phyloP scores from a whole-genome alignment of 2,113 vertebrate genomes.

The Etheostoma cragini region DNA sequence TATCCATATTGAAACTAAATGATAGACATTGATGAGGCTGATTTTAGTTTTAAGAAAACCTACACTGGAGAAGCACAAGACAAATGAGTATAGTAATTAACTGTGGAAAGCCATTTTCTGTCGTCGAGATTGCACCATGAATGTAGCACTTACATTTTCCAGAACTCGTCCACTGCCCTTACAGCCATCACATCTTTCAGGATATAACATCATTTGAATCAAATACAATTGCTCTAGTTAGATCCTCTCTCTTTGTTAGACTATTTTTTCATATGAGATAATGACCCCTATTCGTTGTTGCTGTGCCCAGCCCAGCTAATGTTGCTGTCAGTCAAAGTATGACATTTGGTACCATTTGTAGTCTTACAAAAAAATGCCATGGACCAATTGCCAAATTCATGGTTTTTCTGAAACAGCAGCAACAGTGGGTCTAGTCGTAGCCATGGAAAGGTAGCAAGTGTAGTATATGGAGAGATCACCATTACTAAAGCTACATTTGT shows the following conservation, averaged over 20 bases:
- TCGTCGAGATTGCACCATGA: neutral
- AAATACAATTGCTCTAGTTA: neutral
- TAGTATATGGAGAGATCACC: neutral
- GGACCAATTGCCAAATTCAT: neutral
- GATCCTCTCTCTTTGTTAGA: neutral
- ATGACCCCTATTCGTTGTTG: neutral
- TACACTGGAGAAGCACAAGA: neutral
- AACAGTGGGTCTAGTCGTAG: neutral
- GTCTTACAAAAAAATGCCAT: neutral
- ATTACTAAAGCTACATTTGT: constrained; percentile 1
- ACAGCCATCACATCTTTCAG: neutral
- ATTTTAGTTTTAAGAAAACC: neutral
- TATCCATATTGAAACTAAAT: neutral
- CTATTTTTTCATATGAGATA: neutral
- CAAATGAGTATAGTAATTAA: neutral
- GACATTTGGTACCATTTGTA: neutral
- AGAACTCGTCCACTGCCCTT: neutral
- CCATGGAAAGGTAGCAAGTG: neutral
- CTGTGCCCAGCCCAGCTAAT: neutral
- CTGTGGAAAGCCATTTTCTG: neutral
- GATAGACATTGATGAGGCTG: neutral
- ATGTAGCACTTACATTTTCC: neutral
- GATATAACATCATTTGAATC: neutral
- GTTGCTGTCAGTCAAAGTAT: neutral
- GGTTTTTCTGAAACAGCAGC: constrained; percentile 3